Conservation (phyloP, 1,140 invertebrate species). For the Procambarus virginalis region DNA sequence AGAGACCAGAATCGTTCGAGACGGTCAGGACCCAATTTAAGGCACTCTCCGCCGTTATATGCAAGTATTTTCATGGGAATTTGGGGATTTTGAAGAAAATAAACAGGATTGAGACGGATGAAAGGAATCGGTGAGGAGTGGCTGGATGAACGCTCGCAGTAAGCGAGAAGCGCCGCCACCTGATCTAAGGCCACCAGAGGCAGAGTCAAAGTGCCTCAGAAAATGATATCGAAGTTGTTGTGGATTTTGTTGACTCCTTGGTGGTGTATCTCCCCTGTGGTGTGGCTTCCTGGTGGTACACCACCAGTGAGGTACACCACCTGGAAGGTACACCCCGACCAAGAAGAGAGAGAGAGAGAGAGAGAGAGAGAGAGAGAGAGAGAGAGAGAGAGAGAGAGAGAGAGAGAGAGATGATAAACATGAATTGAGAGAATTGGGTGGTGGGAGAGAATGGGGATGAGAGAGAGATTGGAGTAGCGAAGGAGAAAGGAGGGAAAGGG, state of each 20-base stretch:
- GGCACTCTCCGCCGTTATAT: slow-evolving; percentile 69
- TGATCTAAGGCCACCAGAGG: slow-evolving; percentile 14
- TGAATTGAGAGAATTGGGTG: no score
- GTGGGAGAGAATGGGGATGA: no score
- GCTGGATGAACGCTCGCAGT: slow-evolving; percentile 41
- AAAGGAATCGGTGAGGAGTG: slow-evolving; percentile 61
- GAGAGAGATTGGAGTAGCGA: no score
- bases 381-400: slow-evolving; percentile 1
- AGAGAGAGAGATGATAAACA: neutral
- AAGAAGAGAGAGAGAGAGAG: slow-evolving; percentile 15
- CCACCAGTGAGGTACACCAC: neutral
- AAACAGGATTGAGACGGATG: slow-evolving; percentile 70
- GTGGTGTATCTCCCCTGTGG: neutral
- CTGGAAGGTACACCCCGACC: neutral
- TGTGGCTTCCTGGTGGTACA: neutral
- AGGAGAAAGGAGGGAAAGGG: no score
- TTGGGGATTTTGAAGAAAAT: slow-evolving; percentile 71
- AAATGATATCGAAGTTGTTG: slow-evolving; percentile 13
- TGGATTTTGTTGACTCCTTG: neutral
- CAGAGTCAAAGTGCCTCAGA: neutral
- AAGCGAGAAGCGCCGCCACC: slow-evolving; percentile 6
- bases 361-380: slow-evolving; percentile 38
- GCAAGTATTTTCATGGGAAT: slow-evolving; percentile 71
- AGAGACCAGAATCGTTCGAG: slow-evolving; percentile 45
- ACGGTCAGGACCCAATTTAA: slow-evolving; percentile 69